These are phyloP conservation scores for Zaprionus camerounensis DNA, from an alignment of 1,140 invertebrate genomes.

Conservation along the genomic window DNA sequence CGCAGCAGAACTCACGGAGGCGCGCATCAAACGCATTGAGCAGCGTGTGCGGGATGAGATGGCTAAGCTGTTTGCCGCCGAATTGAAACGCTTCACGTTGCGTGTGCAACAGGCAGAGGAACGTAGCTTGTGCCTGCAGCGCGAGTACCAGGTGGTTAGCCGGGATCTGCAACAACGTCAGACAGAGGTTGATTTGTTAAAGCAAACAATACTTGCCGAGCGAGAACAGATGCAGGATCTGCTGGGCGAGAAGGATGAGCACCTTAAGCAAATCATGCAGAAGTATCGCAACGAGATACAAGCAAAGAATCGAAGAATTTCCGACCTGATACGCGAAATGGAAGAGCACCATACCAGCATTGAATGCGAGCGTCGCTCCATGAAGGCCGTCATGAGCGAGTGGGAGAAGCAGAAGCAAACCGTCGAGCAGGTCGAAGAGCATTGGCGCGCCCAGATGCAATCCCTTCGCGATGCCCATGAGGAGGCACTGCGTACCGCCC, in stretches of 20 bases:
- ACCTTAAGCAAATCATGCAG: constrained; percentile 61
- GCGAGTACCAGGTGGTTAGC: constrained; percentile 85
- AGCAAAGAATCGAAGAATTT: constrained; percentile 58
- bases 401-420: constrained; percentile 73
- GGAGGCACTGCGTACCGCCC: constrained; percentile 77
- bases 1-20: constrained; percentile 53
- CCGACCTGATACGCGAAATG: constrained; percentile 55
- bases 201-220: constrained; percentile 86
- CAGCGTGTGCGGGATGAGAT: constrained; percentile 86
- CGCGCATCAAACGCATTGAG: constrained; percentile 65
- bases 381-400: constrained; percentile 79
- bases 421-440: constrained; percentile 61
- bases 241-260: constrained; percentile 84
- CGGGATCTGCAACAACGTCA: constrained; percentile 72
- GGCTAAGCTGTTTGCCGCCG: constrained; percentile 86
- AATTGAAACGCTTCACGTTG: constrained; percentile 85
- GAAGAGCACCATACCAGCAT: constrained; percentile 74
- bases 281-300: constrained; percentile 68
- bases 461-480: constrained; percentile 56
- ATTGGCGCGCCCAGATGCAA: constrained; percentile 67
- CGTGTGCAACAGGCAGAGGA: constrained; percentile 85
- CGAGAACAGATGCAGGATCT: constrained; percentile 85
- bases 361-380: constrained; percentile 74
- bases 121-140: constrained; percentile 84
- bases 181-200: constrained; percentile 86